Percentiles rank a stretch among this genome's conserved stretches.
Conservation (phyloP, 2,113 vertebrate genomes). For the Scytalopus superciliaris region DNA sequence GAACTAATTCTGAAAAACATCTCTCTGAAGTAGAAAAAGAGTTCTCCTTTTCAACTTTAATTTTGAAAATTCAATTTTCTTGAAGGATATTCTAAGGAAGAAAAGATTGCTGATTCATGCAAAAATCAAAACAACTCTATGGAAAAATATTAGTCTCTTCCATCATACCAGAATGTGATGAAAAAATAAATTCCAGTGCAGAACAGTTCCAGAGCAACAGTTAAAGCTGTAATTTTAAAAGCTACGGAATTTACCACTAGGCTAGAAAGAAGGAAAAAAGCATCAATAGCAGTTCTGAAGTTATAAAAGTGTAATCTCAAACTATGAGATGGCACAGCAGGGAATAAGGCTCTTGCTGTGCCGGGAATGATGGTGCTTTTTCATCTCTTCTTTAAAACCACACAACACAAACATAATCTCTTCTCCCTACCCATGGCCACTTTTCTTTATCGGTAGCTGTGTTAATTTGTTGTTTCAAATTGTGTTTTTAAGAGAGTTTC, state of each 20-base stretch:
- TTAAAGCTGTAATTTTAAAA: slow-evolving; percentile 38
- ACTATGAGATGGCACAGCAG: background rate
- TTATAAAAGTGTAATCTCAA: background rate
- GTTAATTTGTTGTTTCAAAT: slow-evolving; percentile 10
- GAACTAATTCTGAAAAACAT: background rate
- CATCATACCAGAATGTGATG: background rate
- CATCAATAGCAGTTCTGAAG: background rate
- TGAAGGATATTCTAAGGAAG: background rate
- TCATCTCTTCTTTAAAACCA: background rate
- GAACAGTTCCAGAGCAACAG: background rate
- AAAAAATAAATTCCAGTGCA: background rate
- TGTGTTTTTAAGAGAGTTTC: background rate
- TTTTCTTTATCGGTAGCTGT: background rate
- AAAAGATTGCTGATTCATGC: background rate
- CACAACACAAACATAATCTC: background rate
- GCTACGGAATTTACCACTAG: background rate
- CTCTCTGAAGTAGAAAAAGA: background rate
- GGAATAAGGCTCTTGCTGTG: slow-evolving; percentile 4
- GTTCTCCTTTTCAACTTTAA: background rate
- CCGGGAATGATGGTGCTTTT: background rate
- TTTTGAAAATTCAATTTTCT: background rate
- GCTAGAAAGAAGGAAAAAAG: background rate
- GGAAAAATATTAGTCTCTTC: slow-evolving; percentile 19
- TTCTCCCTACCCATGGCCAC: background rate
- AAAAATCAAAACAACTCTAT: background rate